Conservation (phyloP, 2,888 invertebrate species). For the Heliconius charithonia region DNA sequence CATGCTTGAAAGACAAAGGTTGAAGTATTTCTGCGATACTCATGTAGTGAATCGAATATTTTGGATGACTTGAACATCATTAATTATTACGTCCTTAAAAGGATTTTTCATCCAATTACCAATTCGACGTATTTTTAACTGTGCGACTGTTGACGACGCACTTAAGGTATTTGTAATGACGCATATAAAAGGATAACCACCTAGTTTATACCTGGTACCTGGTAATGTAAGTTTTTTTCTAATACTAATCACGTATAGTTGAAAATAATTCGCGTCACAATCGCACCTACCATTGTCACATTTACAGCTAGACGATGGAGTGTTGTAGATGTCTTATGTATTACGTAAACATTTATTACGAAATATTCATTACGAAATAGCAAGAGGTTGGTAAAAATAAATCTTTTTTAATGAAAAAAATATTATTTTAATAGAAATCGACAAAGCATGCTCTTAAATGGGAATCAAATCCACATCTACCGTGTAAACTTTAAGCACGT, state of each 20-base stretch:
- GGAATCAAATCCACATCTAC: not conserved
- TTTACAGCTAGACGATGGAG: no score
- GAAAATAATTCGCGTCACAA: no score
- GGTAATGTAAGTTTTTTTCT: not conserved
- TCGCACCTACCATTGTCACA: no score
- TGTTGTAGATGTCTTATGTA: no score
- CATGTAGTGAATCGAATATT: conserved; percentile 35
- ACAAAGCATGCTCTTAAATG: no score
- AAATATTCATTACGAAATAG: no score
- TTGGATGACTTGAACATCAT: conserved; percentile 18
- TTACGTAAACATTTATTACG: no score
- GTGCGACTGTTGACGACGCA: conserved; percentile 25
- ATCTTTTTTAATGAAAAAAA: no score
- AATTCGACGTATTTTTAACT: conserved; percentile 34
- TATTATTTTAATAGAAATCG: no score
- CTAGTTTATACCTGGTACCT: no score
- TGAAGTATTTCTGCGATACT: conserved; percentile 26
- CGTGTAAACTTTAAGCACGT: not conserved
- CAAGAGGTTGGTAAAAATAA: no score
- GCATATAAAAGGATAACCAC: not conserved
- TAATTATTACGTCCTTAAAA: conserved; percentile 54
- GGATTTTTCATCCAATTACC: conserved; percentile 75
- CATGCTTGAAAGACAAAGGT: not conserved
- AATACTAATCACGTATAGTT: not conserved
- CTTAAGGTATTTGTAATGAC: not conserved